Evolutionary conservation across 2,113 vertebrate species (phyloP), one percentile per base, ranked within the genome.

Genomic region (Pica pica): DNA sequence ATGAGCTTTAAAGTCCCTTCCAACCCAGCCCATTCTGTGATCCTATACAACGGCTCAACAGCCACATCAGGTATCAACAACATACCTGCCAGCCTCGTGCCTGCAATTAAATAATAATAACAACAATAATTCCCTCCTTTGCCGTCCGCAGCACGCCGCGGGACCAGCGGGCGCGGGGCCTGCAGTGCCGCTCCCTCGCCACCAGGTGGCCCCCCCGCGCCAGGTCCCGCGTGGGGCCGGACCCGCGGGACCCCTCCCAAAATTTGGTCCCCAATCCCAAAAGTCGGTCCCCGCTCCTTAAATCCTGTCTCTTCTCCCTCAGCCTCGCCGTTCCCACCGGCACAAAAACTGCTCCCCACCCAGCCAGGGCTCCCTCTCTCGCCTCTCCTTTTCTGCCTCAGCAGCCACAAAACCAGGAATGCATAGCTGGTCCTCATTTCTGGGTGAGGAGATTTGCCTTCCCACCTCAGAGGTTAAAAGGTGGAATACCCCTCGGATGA

Each of bases 71-170:
- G 8, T 33, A 56, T 4, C 27, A 31, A 13, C 26, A 78, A 20
- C 7, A 0, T 0, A 39, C 16, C 5, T 20, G 4, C 37, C 49
- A 35, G 56, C 49, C 10, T 47, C 1, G 15, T 24, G 22, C 28
- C 18, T 41, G 31, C 42, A 24, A 14, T 50, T 7, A 27, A 83
- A 31, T 1, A 28, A 33, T 1, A 44, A 31, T 6, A 33, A 2
- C 9, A 5, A 23, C 11, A 11, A 3, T 0, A 23, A 49, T 2
- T 28, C 20, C 21, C 22, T 26, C 31, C 11, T 37, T 33, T 20
- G 5, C 41, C 79, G 33, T 1, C 10, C 31, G 4, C 1, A 5
- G 42, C 3, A 0, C 11, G 23, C 19, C 23, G 2, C 9, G 6
- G 33, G 27, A 6, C 1, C 21, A 2, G 39, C 39, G 5, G 39